Conservation (phyloP, 2,888 invertebrate genomes). For the Pristionchus mayeri region DNA sequence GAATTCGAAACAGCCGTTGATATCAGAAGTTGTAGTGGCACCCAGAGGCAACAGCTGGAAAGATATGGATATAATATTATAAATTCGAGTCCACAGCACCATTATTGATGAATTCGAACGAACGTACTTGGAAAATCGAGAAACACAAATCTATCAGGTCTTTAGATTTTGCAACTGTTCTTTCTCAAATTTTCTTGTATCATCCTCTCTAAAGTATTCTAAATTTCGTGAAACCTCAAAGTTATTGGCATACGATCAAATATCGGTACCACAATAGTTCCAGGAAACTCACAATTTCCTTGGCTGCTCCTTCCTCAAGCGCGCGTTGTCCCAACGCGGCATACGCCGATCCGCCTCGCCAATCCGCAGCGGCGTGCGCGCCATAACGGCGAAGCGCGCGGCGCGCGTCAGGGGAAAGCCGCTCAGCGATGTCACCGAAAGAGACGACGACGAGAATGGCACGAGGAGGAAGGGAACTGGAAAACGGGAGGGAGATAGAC, state of each 20-base stretch:
- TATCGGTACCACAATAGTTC: no score
- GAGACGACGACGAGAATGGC: slow-evolving; percentile 60
- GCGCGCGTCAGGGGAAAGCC: slow-evolving; percentile 60
- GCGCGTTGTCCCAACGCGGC: slow-evolving; percentile 63
- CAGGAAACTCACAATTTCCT: slow-evolving; percentile 54
- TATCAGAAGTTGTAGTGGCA: not conserved
- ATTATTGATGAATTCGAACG: no score
- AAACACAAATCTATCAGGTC: no score
- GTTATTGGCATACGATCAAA: no score
- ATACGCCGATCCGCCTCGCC: slow-evolving; percentile 60
- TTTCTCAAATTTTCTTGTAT: no score
- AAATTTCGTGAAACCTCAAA: no score
- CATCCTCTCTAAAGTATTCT: no score
- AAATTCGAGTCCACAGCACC: no score
- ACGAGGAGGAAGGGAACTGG: slow-evolving; percentile 53
- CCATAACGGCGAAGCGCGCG: slow-evolving; percentile 52
- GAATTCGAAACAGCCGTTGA: slow-evolving; percentile 58
- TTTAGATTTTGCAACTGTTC: no score
- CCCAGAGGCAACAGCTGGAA: slow-evolving; percentile 34
- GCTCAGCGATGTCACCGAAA: slow-evolving; percentile 65
- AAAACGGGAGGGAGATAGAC: no score
- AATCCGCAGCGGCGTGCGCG: not conserved
- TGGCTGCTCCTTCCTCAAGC: slow-evolving; percentile 57
- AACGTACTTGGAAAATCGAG: no score
- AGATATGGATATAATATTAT: no score